Conservation (phyloP, 2,888 invertebrate genomes). For the Meiosimyza platycephala region DNA sequence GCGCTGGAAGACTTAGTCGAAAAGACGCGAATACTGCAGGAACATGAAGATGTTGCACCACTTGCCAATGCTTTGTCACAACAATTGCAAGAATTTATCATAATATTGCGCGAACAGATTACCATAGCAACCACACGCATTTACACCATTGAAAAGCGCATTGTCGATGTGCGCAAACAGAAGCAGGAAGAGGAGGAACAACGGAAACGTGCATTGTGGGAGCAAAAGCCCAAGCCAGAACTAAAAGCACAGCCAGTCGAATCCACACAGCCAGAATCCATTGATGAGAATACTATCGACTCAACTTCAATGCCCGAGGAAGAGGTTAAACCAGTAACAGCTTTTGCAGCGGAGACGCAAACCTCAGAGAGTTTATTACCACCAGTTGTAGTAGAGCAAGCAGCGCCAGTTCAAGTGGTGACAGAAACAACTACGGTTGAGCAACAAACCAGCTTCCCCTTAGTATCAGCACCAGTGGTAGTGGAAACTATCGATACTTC, state of each 20-base stretch:
- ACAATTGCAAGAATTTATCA: conserved; percentile 71
- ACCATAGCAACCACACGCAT: conserved; percentile 73
- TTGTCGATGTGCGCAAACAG: conserved; percentile 55
- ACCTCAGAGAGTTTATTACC: conserved; percentile 72
- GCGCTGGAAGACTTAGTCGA: conserved; percentile 68
- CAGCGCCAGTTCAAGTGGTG: conserved; percentile 62
- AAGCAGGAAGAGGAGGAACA: conserved; percentile 54
- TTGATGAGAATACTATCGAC: conserved; percentile 71
- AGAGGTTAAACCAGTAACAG: conserved; percentile 66
- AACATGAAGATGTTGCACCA: conserved; percentile 68
- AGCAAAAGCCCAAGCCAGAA: conserved; percentile 52
- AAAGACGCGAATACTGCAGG: conserved; percentile 68
- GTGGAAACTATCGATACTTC: conserved; percentile 60
- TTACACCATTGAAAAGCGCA: conserved; percentile 67
- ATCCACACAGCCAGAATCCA: conserved; percentile 56
- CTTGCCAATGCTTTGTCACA: conserved; percentile 69
- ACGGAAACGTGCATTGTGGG: conserved; percentile 56
- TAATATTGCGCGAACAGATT: conserved; percentile 73
- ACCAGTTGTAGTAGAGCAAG: conserved; percentile 54
- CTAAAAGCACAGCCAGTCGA: not conserved
- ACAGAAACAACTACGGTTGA: conserved; percentile 68
- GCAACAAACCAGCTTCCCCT: conserved; percentile 73
- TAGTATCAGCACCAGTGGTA: conserved; percentile 37
- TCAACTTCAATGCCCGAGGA: conserved; percentile 80
- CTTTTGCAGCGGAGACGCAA: conserved; percentile 73